A percentile compares a stretch with the other conserved stretches of the same genome.
These are phyloP conservation scores for Mesopsocus fuscifrons DNA, from an alignment of 2,888 invertebrate genomes.

Conservation along the genomic window DNA sequence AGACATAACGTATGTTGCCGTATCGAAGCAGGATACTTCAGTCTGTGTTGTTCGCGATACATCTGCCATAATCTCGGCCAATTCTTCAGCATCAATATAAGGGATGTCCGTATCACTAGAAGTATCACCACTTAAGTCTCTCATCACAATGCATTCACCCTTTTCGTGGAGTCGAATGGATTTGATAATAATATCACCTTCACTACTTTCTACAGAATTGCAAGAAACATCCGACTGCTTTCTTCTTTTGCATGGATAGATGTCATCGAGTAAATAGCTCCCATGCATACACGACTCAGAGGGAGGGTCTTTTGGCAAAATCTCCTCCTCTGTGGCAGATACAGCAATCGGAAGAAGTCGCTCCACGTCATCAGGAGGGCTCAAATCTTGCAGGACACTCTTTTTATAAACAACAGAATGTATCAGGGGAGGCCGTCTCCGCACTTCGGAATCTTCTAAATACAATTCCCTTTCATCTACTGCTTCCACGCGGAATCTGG, in stretches of 20 bases:
- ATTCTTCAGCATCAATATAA: slow-evolving; percentile 4
- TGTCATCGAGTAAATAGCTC: not conserved
- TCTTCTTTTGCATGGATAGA: slow-evolving; percentile 5
- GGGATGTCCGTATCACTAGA: not conserved
- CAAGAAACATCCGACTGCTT: slow-evolving; percentile 6
- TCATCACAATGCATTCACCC: slow-evolving; percentile 6
- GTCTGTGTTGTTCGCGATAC: slow-evolving; percentile 6
- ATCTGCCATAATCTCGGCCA: not conserved
- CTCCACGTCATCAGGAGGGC: not conserved
- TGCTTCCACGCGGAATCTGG: slow-evolving; percentile 2
- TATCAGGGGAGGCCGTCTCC: slow-evolving; percentile 7
- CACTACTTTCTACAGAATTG: slow-evolving; percentile 4
- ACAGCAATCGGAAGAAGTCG: not conserved
- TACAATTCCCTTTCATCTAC: not conserved
- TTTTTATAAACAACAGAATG: slow-evolving; percentile 8
- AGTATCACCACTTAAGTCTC: not conserved
- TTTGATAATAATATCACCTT: slow-evolving; percentile 4
- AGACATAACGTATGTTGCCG: not conserved
- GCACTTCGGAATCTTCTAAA: not conserved
- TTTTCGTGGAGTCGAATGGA: slow-evolving; percentile 1
- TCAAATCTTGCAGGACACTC: slow-evolving; percentile 1
- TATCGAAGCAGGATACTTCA: slow-evolving; percentile 7
- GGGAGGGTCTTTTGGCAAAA: not conserved
- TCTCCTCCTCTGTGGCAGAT: not conserved
- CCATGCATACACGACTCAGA: not conserved